Percentiles rank a stretch among this genome's conserved stretches.
These are phyloP conservation scores for Andrena trimmerana DNA, from an alignment of 2,888 invertebrate genomes.

Conservation along the genomic window DNA sequence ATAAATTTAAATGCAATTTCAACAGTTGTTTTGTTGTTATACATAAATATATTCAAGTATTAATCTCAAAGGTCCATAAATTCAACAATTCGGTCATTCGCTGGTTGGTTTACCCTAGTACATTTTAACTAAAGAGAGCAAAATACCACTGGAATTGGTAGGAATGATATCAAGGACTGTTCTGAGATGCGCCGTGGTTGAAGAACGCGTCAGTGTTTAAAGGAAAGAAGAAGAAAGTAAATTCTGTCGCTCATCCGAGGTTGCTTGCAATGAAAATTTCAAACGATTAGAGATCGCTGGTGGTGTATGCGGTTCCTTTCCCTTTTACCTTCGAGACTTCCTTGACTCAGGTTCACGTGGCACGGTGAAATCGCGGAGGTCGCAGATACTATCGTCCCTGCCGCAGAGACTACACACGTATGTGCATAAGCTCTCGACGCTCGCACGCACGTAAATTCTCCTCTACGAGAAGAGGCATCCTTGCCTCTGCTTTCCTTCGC, in stretches of 20 bases:
- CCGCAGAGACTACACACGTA: conserved; percentile 2
- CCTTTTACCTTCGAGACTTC: conserved; percentile 61
- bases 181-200: too few species aligned
- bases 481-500: conserved; percentile 35
- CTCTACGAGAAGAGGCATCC: background rate
- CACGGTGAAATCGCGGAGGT: conserved; percentile 69
- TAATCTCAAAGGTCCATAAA: too few species aligned
- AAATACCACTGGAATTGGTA: too few species aligned
- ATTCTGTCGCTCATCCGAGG: background rate
- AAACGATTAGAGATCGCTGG: conserved; percentile 14
- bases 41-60: too few species aligned
- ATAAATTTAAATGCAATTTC: too few species aligned
- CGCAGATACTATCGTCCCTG: conserved; percentile 46
- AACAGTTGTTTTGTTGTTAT: too few species aligned
- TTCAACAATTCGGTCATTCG: too few species aligned
- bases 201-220: too few species aligned
- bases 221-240: background rate
- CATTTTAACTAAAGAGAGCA: too few species aligned
- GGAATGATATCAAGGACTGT: too few species aligned
- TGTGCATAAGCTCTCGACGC: background rate
- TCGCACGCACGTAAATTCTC: conserved; percentile 4
- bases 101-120: too few species aligned
- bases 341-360: conserved; percentile 45
- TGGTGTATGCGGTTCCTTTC: conserved; percentile 58
- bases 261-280: background rate